A percentile compares a stretch with the other conserved stretches of the same genome.
phyloP scores from a whole-genome alignment of 2,797 vertebrate genomes.

The Lerista edwardsae region DNA sequence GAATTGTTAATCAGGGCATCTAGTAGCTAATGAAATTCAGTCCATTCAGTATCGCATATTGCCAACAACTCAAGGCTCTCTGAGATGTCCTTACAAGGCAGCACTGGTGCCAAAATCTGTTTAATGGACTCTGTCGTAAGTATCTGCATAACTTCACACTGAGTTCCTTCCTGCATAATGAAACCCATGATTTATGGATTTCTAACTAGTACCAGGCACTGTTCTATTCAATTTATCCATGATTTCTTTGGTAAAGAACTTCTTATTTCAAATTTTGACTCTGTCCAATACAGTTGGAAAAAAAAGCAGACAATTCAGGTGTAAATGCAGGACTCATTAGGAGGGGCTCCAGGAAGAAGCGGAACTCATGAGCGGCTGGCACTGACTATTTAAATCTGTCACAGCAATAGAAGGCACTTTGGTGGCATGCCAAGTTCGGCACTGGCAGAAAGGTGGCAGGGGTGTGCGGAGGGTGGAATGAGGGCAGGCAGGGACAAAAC shows the following conservation, averaged over 20 bases:
- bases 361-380: too few relatives aligned
- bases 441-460: too few relatives aligned
- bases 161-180: background rate
- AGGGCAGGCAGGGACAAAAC: too few relatives aligned
- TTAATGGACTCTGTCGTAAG: background rate
- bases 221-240: background rate
- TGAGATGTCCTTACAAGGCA: background rate
- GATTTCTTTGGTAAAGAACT: background rate
- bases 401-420: too few relatives aligned
- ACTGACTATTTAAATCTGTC: too few relatives aligned
- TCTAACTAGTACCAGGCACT: background rate
- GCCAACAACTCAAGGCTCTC: background rate
- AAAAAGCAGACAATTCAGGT: background rate
- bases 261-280: background rate
- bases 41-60: constrained; percentile 43
- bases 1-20: constrained; percentile 47
- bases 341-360: too few relatives aligned
- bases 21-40: constrained; percentile 30
- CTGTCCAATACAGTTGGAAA: background rate
- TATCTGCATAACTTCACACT: background rate
- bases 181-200: background rate
- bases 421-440: too few relatives aligned
- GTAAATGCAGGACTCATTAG: too few relatives aligned
- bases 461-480: too few relatives aligned
- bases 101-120: background rate